Evolutionary conservation across 2,888 invertebrate species (phyloP), one percentile per base, ranked within the genome.

Genomic region (Toxonevra muliebris): DNA sequence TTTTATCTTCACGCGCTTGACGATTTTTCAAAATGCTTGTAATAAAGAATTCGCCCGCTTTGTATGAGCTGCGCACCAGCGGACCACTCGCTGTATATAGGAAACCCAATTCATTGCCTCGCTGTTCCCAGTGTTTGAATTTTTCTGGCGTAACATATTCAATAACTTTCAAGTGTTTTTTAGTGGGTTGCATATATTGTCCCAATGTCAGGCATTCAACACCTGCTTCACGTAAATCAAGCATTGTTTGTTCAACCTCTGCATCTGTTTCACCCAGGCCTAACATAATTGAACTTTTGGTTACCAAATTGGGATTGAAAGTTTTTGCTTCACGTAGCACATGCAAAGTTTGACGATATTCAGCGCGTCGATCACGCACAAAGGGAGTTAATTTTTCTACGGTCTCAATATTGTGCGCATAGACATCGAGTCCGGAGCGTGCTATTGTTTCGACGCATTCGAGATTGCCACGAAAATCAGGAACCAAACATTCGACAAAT

Each of bases 121-220:
- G 86, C 20, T 87, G 85, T 84, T 96, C 93, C 97, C 97, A 98
- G 65, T 91, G 87, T 78, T 92, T 88, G 83, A 94, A 99, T 86
- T 96, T 96, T 71, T 93, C 93, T 0, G 98, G 98, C 0, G 97
- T 97, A 0, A 99, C 95, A 86, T 98, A 99, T 84, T 99, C 98
- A 54, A 92, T 91, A 0, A 97, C 93, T 87, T 94, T 95, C 40
- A 99, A 87, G 84, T 99, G 99, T 10, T 93, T 89, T 80, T 96
- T 98, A 0, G 98, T 99, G 0, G 99, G 99, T 84, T 99, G 99
- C 98, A 99, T 99, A 86, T 99, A 99, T 81, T 99, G 99, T 0
- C 99, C 99, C 7, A 99, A 87, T 0, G 99, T 99, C 0, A 99
- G 85, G 82, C 98, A 98, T 85, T 98, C 98, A 0, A 99, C 98